A percentile compares a stretch with the other conserved stretches of the same genome.
phyloP scores from a whole-genome alignment of 2,113 vertebrate genomes.

The Prietella phreatophila region DNA sequence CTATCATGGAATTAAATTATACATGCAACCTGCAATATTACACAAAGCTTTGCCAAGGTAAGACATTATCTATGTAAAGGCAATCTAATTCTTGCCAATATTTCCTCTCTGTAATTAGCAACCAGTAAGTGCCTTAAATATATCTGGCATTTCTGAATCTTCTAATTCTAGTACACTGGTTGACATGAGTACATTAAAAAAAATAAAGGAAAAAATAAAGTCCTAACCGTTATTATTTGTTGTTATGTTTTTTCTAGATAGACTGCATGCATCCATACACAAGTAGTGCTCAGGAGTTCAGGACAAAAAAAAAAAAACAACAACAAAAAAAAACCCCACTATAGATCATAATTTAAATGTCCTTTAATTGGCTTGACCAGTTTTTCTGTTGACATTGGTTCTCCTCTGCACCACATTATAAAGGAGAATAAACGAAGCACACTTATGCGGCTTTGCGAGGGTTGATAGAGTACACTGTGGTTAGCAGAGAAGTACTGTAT shows the following conservation, averaged over 20 bases:
- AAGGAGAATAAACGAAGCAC: constrained; percentile 15
- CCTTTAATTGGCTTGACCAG: not conserved
- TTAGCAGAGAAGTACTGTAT: constrained; percentile 22
- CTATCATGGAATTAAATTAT: constrained; percentile 17
- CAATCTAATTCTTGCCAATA: constrained; percentile 18
- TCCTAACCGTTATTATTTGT: no score
- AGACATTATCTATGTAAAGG: constrained; percentile 12
- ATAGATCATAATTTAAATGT: not conserved
- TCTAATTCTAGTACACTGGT: constrained; percentile 8
- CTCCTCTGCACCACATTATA: constrained; percentile 11
- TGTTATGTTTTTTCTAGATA: not conserved
- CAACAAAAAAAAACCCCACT: not conserved
- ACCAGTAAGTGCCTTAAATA: constrained; percentile 19
- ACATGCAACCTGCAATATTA: not conserved
- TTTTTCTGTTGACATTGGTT: constrained; percentile 15
- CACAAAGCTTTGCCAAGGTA: not conserved
- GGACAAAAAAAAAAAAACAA: not conserved
- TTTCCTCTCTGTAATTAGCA: constrained; percentile 28
- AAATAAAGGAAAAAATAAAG: not conserved
- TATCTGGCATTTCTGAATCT: constrained; percentile 30
- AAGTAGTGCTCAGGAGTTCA: not conserved
- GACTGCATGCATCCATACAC: not conserved
- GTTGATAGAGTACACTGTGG: constrained; percentile 34
- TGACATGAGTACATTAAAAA: not conserved
- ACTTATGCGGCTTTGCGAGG: constrained; percentile 34